phyloP scores from a whole-genome alignment of 2,113 vertebrate species.

The Osmerus mordax region DNA sequence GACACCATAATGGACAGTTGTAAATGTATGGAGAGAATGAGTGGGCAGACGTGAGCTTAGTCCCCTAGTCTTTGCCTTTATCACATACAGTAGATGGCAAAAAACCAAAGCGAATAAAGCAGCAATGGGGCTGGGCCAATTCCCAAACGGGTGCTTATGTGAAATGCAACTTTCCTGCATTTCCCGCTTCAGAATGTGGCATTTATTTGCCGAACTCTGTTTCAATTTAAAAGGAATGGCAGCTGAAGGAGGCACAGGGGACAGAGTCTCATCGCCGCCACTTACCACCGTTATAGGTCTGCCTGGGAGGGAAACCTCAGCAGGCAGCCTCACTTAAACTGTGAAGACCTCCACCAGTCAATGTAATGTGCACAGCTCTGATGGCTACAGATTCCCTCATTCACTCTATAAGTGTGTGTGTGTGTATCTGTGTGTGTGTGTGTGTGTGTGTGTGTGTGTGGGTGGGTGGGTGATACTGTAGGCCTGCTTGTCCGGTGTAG shows the following conservation, averaged over 20 bases:
- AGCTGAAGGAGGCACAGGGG: constrained; percentile 82
- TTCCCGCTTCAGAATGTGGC: constrained; percentile 65
- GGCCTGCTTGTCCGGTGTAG: neutral
- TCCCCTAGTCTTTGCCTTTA: constrained; percentile 69
- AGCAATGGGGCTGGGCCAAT: constrained; percentile 67
- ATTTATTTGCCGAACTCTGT: constrained; percentile 81
- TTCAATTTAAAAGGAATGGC: constrained; percentile 86
- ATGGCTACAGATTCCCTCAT: constrained; percentile 53
- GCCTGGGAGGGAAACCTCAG: constrained; percentile 59
- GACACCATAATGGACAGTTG: too few relatives aligned
- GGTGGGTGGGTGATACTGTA: constrained; percentile 2
- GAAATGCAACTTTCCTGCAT: constrained; percentile 78
- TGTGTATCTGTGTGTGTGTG: neutral
- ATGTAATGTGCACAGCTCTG: constrained; percentile 58
- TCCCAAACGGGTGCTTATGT: constrained; percentile 81
- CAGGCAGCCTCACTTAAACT: constrained; percentile 66
- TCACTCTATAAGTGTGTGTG: constrained; percentile 31
- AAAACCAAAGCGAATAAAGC: constrained; percentile 75
- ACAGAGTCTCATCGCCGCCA: constrained; percentile 75
- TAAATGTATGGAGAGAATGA: neutral
- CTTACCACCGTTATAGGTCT: constrained; percentile 63
- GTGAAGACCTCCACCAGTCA: constrained; percentile 71
- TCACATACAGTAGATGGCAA: constrained; percentile 78
- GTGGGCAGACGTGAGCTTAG: constrained; percentile 43
- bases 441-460: constrained; percentile 19